These are phyloP conservation scores for Solenopsis fugax DNA, from an alignment of 1,140 invertebrate genomes.

Conservation along the genomic window DNA sequence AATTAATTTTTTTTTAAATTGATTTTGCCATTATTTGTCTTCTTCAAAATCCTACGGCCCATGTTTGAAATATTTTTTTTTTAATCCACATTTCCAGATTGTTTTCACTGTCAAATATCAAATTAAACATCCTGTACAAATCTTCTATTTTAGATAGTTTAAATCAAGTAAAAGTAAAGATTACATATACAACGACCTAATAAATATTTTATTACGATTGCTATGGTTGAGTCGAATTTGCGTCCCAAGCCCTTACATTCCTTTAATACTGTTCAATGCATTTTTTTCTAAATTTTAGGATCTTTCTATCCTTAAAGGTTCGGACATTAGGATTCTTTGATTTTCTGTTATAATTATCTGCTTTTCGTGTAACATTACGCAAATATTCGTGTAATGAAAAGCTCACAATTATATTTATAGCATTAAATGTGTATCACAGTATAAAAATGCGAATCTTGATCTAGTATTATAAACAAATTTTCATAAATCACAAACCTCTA, in stretches of 20 bases:
- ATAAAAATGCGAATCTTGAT: background rate
- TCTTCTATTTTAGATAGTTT: background rate
- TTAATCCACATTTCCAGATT: too few species aligned
- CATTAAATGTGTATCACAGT: background rate
- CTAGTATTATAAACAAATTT: background rate
- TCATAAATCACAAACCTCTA: conserved; percentile 5
- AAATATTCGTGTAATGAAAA: background rate
- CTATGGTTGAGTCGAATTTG: background rate
- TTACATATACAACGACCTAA: conserved; percentile 24
- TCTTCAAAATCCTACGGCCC: too few species aligned
- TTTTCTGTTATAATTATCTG: background rate
- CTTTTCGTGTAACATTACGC: background rate
- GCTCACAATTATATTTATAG: background rate
- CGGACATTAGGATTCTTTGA: background rate
- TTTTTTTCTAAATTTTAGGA: conserved; percentile 9
- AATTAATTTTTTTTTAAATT: too few species aligned
- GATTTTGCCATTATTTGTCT: too few species aligned
- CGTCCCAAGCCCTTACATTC: conserved; percentile 22
- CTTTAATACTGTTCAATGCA: conserved; percentile 7
- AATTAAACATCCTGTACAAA: background rate
- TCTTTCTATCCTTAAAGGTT: conserved; percentile 32
- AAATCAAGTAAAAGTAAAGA: background rate
- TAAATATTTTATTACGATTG: conserved; percentile 27
- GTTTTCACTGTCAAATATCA: too few species aligned
- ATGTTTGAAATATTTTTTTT: too few species aligned